Conservation (phyloP, 2,888 invertebrate species). For the Trichopoda pennipes region DNA sequence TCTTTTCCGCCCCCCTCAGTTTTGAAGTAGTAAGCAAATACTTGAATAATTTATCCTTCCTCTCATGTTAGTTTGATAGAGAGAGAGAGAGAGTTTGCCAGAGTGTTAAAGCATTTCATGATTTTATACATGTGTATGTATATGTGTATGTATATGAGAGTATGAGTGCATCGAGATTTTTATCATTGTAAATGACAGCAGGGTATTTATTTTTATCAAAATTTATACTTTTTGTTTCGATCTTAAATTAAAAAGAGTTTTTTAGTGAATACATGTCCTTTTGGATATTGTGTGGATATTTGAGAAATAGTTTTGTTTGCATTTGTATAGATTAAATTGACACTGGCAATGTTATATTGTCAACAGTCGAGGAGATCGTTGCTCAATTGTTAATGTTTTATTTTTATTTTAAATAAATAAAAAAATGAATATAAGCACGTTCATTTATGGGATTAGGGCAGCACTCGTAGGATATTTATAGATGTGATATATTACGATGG, state of each 20-base stretch:
- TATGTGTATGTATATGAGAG: neutral
- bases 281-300: too few species aligned
- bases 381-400: too few species aligned
- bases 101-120: conserved; percentile 7
- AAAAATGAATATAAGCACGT: too few species aligned
- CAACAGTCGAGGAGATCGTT: too few species aligned
- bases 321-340: neutral
- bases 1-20: conserved; percentile 41
- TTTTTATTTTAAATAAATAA: too few species aligned
- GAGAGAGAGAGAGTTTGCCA: conserved; percentile 24
- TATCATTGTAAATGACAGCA: conserved; percentile 27
- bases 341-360: too few species aligned
- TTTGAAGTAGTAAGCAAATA: conserved; percentile 62
- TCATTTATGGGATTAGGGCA: too few species aligned
- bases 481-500: too few species aligned
- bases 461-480: too few species aligned
- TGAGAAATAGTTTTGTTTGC: neutral
- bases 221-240: conserved; percentile 2
- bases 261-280: too few species aligned
- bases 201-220: conserved; percentile 27
- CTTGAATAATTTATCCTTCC: conserved; percentile 43
- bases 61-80: conserved; percentile 15
- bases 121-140: neutral
- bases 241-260: neutral
- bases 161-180: neutral